Evolutionary conservation across 2,888 invertebrate genomes (phyloP).

Genomic region (Microctonus brassicae): DNA sequence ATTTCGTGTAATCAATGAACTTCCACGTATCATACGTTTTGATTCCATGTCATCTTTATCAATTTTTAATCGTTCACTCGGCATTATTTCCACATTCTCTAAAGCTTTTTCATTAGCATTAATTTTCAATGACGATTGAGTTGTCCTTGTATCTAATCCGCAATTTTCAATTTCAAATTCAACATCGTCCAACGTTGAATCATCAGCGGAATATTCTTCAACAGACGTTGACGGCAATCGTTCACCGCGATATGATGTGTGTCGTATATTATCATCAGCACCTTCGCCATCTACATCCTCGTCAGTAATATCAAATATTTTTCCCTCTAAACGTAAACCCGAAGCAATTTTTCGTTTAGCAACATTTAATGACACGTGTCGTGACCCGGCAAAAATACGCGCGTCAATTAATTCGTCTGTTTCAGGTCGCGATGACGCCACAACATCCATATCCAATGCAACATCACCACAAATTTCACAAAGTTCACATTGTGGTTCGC

Average conservation of each 20-base stretch:
- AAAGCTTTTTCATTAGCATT: constrained; percentile 36
- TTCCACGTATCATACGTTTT: constrained; percentile 57
- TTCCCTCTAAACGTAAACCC: constrained; percentile 36
- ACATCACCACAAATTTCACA: constrained; percentile 66
- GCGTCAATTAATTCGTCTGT: constrained; percentile 43
- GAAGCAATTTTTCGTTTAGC: constrained; percentile 48
- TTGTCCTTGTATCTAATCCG: constrained; percentile 51
- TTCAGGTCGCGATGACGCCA: constrained; percentile 45
- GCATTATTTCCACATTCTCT: constrained; percentile 34
- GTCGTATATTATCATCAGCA: constrained; percentile 39
- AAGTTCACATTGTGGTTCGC: constrained; percentile 55
- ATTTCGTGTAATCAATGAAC: constrained; percentile 55
- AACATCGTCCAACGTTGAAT: constrained; percentile 46
- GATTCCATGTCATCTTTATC: constrained; percentile 39
- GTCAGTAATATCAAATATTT: constrained; percentile 43
- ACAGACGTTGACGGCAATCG: constrained; percentile 32
- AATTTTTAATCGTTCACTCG: constrained; percentile 40
- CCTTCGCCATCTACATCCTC: constrained; percentile 41
- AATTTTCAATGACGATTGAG: constrained; percentile 25
- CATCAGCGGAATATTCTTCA: constrained; percentile 45
- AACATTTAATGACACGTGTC: constrained; percentile 47
- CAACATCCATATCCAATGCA: constrained; percentile 45
- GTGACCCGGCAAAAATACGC: constrained; percentile 32
- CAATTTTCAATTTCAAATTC: constrained; percentile 62
- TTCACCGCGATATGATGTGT: constrained; percentile 18